These are phyloP conservation scores for Butorides virescens DNA, from an alignment of 2,113 vertebrate species.

Conservation along the genomic window DNA sequence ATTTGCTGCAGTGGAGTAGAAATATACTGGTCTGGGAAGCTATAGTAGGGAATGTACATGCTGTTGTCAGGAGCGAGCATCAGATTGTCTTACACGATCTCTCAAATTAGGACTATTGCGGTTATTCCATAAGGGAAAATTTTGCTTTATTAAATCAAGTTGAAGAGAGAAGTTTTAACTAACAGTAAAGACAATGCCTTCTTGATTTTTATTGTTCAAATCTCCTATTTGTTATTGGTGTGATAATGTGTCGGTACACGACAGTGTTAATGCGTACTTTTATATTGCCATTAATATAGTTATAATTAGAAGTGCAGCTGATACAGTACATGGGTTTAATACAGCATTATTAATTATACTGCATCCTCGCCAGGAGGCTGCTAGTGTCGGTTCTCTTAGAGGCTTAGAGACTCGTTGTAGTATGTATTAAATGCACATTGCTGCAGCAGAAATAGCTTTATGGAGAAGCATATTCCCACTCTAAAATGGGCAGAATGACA, in stretches of 20 bases:
- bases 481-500: not conserved
- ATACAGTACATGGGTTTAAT: conserved; percentile 57
- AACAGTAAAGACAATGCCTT: not conserved
- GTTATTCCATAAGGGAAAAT: not conserved
- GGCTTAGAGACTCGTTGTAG: conserved; percentile 38
- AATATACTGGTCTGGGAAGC: not conserved
- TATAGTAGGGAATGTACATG: not conserved
- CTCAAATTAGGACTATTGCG: not conserved
- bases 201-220: not conserved
- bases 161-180: conserved; percentile 25
- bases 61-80: not conserved
- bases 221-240: not conserved
- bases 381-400: conserved; percentile 3
- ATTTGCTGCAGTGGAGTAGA: conserved; percentile 2
- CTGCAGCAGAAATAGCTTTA: conserved; percentile 41
- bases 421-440: conserved; percentile 45
- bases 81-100: not conserved
- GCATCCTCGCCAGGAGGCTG: conserved; percentile 27
- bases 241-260: not conserved
- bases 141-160: conserved; percentile 31
- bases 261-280: conserved; percentile 1
- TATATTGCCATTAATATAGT: conserved; percentile 54
- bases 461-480: not conserved
- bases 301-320: conserved; percentile 66
- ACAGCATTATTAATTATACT: conserved; percentile 65